Base-by-base conservation (phyloP, 2,888 invertebrate species). In the Xestia xanthographa region DNA sequence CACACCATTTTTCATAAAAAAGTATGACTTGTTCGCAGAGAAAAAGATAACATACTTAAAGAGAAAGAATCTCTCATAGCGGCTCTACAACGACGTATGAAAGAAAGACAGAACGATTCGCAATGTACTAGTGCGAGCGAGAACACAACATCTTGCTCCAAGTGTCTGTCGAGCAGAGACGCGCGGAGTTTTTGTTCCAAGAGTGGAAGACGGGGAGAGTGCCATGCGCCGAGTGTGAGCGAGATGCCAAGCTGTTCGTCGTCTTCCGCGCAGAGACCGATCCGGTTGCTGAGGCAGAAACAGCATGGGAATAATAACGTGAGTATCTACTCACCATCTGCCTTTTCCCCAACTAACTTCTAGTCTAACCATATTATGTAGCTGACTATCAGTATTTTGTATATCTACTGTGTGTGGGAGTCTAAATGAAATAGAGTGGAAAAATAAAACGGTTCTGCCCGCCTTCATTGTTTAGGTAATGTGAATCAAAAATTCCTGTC, bases 11-110 rank as follows among this genome's bases (percentile, higher is more conserved):
- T 6, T 66, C 17, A 34, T 8, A 66, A 68, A 43, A 4, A 56
- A 26, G 1, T 8, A n/a, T n/a, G 1, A 38, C 50, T 26, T 41
- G 29, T 72, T 88, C 86, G 11, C 88, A 95, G 95, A 66, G 92
- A 92, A 62, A 93, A 93, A 89, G 92, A 94, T 77, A 85, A 90
- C 8, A 87, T 86, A 65, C 91, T 95, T 26, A 91, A 92, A 81
- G 89, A 91, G 67, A 95, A 95, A 76, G 92, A 94, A 20, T 74
- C 77, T 0, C 56, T 90, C 14, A 90, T 95, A 56, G 66, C 80
- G 5, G 66, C 77, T 2, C 82, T 95, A 5, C 90, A 90, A 53
- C 81, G 81, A 17, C 88, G 88, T 14, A 56, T 92, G 20, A 83
- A 82, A 70, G 85, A 77, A 60, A 84, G 60, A 48, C 80, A 82